A percentile compares a stretch with the other conserved stretches of the same genome.
Conservation (phyloP, 1,140 invertebrate species). For the Apis florea region DNA sequence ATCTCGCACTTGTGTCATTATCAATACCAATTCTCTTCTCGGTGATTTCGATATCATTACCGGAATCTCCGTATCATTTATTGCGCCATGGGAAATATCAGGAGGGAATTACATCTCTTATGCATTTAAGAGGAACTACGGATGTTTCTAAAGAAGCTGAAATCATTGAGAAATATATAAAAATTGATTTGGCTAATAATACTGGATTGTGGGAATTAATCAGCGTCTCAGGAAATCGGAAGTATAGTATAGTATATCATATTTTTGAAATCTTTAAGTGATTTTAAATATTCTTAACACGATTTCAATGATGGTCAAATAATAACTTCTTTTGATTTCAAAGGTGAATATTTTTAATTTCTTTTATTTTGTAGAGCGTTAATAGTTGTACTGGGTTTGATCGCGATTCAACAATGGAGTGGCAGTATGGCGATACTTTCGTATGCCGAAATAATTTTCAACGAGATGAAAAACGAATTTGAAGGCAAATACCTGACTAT, state of each 20-base stretch:
- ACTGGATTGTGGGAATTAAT: slow-evolving; percentile 82
- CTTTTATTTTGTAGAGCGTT: slow-evolving; percentile 75
- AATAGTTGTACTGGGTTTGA: slow-evolving; percentile 83
- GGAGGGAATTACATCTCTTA: slow-evolving; percentile 82
- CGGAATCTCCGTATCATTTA: slow-evolving; percentile 88
- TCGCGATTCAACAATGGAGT: slow-evolving; percentile 86
- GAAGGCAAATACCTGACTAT: slow-evolving; percentile 82
- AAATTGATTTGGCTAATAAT: slow-evolving; percentile 80
- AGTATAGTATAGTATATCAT: slow-evolving; percentile 5
- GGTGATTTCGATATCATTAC: slow-evolving; percentile 83
- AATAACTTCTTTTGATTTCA: not conserved
- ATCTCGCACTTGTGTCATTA: slow-evolving; percentile 80
- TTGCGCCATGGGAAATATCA: slow-evolving; percentile 80
- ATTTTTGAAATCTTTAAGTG: not conserved
- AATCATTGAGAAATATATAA: slow-evolving; percentile 82
- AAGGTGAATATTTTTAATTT: not conserved
- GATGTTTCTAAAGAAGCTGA: slow-evolving; percentile 83
- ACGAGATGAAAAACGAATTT: slow-evolving; percentile 79
- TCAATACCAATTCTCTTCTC: slow-evolving; percentile 81
- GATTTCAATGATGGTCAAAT: not conserved
- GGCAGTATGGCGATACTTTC: slow-evolving; percentile 87
- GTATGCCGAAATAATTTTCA: slow-evolving; percentile 87
- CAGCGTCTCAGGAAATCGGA: slow-evolving; percentile 81
- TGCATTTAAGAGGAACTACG: slow-evolving; percentile 80
- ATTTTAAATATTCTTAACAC: no score